These are phyloP conservation scores for Microdon myrmicae DNA, from an alignment of 2,888 invertebrate species.

Conservation along the genomic window DNA sequence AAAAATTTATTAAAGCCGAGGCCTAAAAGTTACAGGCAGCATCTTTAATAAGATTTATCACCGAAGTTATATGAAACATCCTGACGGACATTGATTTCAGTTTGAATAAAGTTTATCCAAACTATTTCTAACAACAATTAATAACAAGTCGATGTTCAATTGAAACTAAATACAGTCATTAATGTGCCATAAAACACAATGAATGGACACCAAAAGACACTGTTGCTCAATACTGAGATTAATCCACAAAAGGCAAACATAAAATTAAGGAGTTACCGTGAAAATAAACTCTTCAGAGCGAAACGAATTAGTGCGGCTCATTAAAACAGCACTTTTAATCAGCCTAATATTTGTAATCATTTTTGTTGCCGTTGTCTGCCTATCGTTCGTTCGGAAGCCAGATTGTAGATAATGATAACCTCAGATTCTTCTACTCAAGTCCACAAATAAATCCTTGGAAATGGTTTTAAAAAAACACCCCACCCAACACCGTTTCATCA, in stretches of 20 bases:
- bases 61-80: constrained; percentile 14
- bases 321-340: constrained; percentile 36
- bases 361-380: constrained; percentile 7
- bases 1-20: constrained; percentile 27
- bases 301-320: constrained; percentile 36
- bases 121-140: constrained; percentile 7
- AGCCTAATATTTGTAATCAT: constrained; percentile 37
- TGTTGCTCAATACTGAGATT: constrained; percentile 17
- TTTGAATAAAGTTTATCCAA: too few relatives aligned
- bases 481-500: constrained; percentile 31
- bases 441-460: constrained; percentile 12
- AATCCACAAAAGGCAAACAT: constrained; percentile 6
- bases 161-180: constrained; percentile 11
- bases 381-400: constrained; percentile 15
- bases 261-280: constrained; percentile 13
- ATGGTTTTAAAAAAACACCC: neutral
- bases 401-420: constrained; percentile 37
- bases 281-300: constrained; percentile 8
- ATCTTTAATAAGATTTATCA: constrained; percentile 21
- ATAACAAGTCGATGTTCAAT: constrained; percentile 24
- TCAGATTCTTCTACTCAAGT: neutral
- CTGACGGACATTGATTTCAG: neutral
- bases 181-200: constrained; percentile 2
- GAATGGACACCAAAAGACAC: neutral
- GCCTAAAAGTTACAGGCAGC: constrained; percentile 12